Conservation (phyloP, 2,797 vertebrate species). For the Hapalemur alaotrensis region DNA sequence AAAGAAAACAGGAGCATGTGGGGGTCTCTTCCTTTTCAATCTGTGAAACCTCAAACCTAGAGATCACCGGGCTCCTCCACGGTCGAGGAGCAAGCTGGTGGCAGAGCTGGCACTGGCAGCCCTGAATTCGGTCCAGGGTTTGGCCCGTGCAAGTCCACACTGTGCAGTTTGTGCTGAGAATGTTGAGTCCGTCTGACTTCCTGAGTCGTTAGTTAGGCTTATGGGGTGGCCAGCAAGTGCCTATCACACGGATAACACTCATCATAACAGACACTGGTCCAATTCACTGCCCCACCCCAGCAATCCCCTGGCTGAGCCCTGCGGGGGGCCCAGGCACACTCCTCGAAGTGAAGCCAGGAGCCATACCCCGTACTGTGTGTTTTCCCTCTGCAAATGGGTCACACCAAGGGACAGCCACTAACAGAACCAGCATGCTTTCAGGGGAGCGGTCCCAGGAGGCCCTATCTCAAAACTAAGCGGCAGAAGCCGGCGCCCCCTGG, state of each 20-base stretch:
- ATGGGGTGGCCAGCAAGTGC: background rate
- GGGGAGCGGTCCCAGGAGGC: background rate
- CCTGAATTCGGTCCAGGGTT: background rate
- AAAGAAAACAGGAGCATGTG: background rate
- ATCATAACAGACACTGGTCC: too few relatives aligned
- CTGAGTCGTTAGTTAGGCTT: background rate
- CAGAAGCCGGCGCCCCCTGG: background rate
- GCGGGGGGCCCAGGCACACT: background rate
- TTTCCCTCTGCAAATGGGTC: background rate
- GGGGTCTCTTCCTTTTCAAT: background rate
- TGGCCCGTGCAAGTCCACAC: background rate
- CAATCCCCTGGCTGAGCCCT: accelerated
- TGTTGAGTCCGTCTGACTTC: too few relatives aligned
- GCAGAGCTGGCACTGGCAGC: background rate
- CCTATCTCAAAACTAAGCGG: background rate
- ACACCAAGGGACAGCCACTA: background rate
- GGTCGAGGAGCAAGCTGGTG: background rate
- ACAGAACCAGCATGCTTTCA: background rate
- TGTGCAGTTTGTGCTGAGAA: accelerated
- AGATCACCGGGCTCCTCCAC: background rate
- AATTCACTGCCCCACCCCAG: background rate
- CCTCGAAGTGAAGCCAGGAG: background rate
- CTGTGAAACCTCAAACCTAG: background rate
- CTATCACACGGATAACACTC: accelerated
- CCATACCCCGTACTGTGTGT: accelerated